phyloP scores from a whole-genome alignment of 2,113 vertebrate species.

The Sakesphorus luctuosus region DNA sequence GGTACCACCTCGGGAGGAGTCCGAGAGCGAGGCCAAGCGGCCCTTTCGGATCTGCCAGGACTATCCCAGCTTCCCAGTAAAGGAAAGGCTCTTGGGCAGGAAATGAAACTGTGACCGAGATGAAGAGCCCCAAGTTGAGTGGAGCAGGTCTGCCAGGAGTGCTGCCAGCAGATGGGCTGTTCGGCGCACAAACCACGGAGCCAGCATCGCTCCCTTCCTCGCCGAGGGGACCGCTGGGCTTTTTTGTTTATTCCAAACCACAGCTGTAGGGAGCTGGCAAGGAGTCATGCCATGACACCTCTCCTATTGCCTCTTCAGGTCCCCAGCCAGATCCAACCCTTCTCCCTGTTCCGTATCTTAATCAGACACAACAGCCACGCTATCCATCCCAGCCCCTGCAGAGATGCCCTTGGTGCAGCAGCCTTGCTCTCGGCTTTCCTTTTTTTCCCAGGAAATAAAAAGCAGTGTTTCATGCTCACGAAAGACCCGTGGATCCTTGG shows the following conservation, averaged over 20 bases:
- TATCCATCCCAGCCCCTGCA: background rate
- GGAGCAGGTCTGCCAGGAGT: background rate
- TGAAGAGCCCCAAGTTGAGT: background rate
- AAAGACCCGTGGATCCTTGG: background rate
- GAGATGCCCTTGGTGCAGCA: background rate
- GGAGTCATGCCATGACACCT: background rate
- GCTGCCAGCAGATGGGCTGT: background rate
- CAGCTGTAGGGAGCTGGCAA: background rate
- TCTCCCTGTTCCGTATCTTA: background rate
- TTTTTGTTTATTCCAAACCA: background rate
- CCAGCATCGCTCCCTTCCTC: background rate
- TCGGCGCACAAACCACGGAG: background rate
- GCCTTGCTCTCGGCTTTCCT: background rate
- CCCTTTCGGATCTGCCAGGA: rapidly evolving
- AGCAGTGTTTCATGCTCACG: background rate
- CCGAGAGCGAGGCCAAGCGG: background rate
- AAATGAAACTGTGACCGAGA: constrained; percentile 21
- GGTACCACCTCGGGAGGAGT: rapidly evolving
- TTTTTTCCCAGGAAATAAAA: background rate
- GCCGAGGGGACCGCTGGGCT: background rate
- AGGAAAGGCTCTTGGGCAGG: constrained; percentile 7
- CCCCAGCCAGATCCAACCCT: background rate
- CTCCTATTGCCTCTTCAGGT: background rate
- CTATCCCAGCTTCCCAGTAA: background rate
- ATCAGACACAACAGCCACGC: rapidly evolving